These are phyloP conservation scores for Cephus rjabovi DNA, from an alignment of 2,888 invertebrate genomes.

Conservation along the genomic window DNA sequence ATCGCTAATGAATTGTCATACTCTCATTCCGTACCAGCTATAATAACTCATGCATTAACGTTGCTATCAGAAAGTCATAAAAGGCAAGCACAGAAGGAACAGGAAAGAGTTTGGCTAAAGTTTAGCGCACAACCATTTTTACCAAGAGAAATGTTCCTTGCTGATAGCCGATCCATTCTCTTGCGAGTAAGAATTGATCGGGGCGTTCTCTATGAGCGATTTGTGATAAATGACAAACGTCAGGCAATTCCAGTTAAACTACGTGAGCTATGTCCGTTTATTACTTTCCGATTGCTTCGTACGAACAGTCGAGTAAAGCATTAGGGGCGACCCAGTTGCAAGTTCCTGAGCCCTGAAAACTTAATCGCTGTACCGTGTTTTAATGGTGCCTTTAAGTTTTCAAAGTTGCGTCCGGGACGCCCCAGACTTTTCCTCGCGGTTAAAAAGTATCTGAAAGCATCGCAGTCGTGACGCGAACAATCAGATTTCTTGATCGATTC, in stretches of 20 bases:
- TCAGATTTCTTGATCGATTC: constrained; percentile 34
- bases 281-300: background rate
- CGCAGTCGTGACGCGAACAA: constrained; percentile 44
- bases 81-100: background rate
- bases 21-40: constrained; percentile 39
- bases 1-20: constrained; percentile 40
- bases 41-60: background rate
- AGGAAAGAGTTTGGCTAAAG: background rate
- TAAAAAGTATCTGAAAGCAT: constrained; percentile 47
- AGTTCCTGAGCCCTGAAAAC: constrained; percentile 31
- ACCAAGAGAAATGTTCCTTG: background rate
- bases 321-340: constrained; percentile 36
- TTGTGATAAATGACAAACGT: background rate
- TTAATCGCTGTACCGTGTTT: constrained; percentile 23
- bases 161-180: background rate
- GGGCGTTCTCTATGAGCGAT: background rate
- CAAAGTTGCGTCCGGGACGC: constrained; percentile 44
- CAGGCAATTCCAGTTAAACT: background rate
- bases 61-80: background rate
- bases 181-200: background rate
- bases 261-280: background rate
- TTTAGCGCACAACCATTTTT: background rate
- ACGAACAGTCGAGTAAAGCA: background rate
- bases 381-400: constrained; percentile 41
- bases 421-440: constrained; percentile 36